Base-by-base conservation (phyloP, 2,888 invertebrate genomes). In the Torymus tubicola region DNA sequence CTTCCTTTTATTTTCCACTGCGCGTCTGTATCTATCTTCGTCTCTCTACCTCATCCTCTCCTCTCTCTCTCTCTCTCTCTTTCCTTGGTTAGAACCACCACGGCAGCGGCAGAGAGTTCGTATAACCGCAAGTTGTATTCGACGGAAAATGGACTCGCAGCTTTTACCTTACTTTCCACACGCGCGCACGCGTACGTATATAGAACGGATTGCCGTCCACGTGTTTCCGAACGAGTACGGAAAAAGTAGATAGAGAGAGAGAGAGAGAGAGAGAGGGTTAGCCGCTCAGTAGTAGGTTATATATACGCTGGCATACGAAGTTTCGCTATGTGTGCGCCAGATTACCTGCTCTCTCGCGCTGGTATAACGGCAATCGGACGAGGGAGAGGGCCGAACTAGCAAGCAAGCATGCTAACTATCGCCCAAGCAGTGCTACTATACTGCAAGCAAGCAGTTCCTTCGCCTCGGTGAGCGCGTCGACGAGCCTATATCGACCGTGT, bases 81-180 rank as follows among this genome's bases (percentile, higher is more conserved):
- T 8, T 42, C 42, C 42, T 8, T 42, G 83, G 82, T 84, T 84
- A 84, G 81, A 42, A 42, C 82, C 84, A 68, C 31, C 42, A 31
- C 31, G 31, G 31, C 31, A 4, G 42, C 42, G 10, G 42, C 42
- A 42, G 81, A 82, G 84, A 84, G 85, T 85, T 84, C 82, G 85
- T 85, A 61, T 42, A 85, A 86, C 85, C 85, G 81, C 85, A 85
- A 87, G 84, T 85, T 86, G 87, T 86, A 84, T 85, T 85, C 83
- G 84, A 83, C 84, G 83, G 83, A 86, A 86, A 87, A 87, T 86
- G 86, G 85, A 85, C 84, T 31, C 11, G 14, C 52, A 71, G 64
- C 67, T 77, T 71, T 69, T 82, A 82, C 75, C 70, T 61, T 81
- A 64, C 73, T 70, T 78, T 50, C 55, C 52, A 13, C 55, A 61